These are phyloP conservation scores for Luehdorfia chinensis DNA, from an alignment of 1,140 invertebrate genomes.

Conservation along the genomic window DNA sequence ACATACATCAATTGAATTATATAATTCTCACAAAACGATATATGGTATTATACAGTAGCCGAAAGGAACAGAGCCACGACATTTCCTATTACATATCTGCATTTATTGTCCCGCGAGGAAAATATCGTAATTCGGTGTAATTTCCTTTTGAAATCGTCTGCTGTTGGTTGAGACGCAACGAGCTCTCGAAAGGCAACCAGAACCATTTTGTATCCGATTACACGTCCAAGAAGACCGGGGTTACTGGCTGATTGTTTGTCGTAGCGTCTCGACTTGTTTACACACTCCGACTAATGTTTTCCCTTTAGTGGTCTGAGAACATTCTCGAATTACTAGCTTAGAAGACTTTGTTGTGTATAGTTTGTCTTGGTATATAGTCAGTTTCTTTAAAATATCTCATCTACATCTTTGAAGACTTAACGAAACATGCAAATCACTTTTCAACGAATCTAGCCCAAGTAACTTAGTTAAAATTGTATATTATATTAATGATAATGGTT, in stretches of 20 bases:
- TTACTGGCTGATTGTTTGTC: conserved; percentile 58
- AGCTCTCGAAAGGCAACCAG: conserved; percentile 41
- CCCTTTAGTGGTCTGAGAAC: conserved; percentile 46
- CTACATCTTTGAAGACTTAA: background rate
- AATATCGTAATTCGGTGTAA: conserved; percentile 36
- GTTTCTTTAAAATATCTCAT: background rate
- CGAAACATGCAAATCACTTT: background rate
- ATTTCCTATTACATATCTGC: conserved; percentile 21
- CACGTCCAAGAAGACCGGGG: conserved; percentile 44
- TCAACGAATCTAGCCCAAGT: background rate
- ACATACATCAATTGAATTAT: too few species aligned
- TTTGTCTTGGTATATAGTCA: conserved; percentile 14
- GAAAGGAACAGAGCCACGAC: background rate
- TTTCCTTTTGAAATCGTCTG: conserved; percentile 37
- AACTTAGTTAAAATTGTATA: too few species aligned
- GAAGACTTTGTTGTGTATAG: conserved; percentile 28
- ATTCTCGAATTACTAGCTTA: conserved; percentile 48
- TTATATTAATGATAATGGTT: too few species aligned
- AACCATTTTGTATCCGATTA: conserved; percentile 63
- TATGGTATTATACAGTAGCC: background rate
- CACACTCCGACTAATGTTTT: conserved; percentile 54
- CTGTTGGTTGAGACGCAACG: conserved; percentile 30
- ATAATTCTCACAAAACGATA: too few species aligned
- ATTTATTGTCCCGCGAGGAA: conserved; percentile 24
- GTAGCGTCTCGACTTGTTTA: conserved; percentile 53